phyloP scores from a whole-genome alignment of 1,140 invertebrate genomes.

The Latrodectus geometricus region DNA sequence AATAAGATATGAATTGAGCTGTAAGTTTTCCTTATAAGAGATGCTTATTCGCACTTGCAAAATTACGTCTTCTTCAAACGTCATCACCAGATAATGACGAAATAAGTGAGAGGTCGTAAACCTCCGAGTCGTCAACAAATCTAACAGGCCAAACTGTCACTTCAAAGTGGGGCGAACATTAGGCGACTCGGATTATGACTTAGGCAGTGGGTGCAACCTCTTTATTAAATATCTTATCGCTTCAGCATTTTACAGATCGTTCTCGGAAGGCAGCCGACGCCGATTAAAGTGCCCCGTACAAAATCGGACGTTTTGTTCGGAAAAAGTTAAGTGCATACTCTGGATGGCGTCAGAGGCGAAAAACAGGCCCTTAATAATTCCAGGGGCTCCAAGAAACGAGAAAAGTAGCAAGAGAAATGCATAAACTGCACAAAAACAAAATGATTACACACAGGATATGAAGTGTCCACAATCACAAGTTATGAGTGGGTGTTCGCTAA shows the following conservation, averaged over 20 bases:
- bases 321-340: neutral
- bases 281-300: neutral
- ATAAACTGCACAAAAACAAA: too few species aligned
- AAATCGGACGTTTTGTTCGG: neutral
- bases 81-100: neutral
- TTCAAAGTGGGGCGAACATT: neutral
- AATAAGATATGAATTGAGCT: too few species aligned
- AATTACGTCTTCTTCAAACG: neutral
- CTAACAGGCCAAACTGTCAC: neutral
- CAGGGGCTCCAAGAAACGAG: too few species aligned
- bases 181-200: neutral
- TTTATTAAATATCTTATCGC: neutral
- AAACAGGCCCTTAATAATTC: neutral
- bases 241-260: neutral
- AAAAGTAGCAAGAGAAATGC: too few species aligned
- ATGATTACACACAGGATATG: too few species aligned
- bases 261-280: neutral
- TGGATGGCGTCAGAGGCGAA: neutral
- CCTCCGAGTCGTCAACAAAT: neutral
- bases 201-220: neutral
- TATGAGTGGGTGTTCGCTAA: too few species aligned
- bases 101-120: neutral
- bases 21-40: too few species aligned
- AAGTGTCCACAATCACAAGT: too few species aligned
- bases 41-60: too few species aligned